These are phyloP conservation scores for Onthophagus sagittarius DNA, from an alignment of 2,888 invertebrate species.

Conservation along the genomic window DNA sequence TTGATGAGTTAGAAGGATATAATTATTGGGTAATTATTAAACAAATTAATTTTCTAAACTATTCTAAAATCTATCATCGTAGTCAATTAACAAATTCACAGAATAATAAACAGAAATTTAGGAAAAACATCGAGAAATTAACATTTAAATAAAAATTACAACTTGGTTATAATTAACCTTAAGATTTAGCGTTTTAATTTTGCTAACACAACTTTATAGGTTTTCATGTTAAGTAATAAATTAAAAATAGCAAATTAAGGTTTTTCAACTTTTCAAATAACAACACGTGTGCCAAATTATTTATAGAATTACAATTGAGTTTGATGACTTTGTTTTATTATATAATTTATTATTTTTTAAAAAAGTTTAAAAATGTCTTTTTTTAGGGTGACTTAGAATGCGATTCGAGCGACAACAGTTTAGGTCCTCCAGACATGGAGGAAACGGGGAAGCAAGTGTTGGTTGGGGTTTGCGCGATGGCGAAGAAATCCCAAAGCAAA, in stretches of 20 bases:
- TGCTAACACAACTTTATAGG: too few relatives aligned
- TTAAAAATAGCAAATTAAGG: not conserved
- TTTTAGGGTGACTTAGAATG: slow-evolving; percentile 73
- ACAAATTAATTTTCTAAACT: too few relatives aligned
- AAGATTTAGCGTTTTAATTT: too few relatives aligned
- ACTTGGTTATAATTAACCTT: too few relatives aligned
- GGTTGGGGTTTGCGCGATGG: slow-evolving; percentile 99
- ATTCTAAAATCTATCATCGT: too few relatives aligned
- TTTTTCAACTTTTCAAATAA: not conserved
- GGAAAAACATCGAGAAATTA: too few relatives aligned
- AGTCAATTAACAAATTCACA: too few relatives aligned
- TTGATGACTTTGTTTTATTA: not conserved
- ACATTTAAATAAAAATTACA: too few relatives aligned
- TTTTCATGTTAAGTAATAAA: not conserved
- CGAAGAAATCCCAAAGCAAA: slow-evolving; percentile 97
- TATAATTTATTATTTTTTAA: not conserved
- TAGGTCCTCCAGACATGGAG: slow-evolving; percentile 50
- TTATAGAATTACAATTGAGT: not conserved
- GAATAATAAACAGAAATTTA: too few relatives aligned
- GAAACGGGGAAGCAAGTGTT: slow-evolving; percentile 83
- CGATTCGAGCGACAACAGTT: slow-evolving; percentile 54
- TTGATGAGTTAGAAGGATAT: slow-evolving; percentile 21
- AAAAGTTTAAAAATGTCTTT: not conserved
- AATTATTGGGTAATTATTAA: slow-evolving; percentile 22
- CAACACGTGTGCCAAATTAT: not conserved